These are phyloP conservation scores for Vireo griseus DNA, from an alignment of 2,797 vertebrate species.

Conservation along the genomic window DNA sequence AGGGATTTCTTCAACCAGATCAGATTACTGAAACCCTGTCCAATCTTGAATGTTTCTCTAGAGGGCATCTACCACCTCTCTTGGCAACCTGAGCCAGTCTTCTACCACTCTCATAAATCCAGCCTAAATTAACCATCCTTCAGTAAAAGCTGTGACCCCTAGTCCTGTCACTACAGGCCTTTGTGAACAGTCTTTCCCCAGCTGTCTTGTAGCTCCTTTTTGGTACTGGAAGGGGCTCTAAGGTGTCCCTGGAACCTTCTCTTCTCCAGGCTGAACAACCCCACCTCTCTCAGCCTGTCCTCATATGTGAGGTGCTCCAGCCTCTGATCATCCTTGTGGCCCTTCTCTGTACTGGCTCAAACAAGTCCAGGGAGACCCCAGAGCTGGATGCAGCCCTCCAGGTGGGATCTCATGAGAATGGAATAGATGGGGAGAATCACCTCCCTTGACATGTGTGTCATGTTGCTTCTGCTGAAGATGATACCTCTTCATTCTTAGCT, in stretches of 20 bases:
- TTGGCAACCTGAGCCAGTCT: background rate
- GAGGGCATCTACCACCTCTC: background rate
- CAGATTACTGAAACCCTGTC: background rate
- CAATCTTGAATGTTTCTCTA: background rate
- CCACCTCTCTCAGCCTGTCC: background rate
- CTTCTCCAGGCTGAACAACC: background rate
- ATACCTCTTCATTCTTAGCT: background rate
- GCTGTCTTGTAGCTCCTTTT: background rate
- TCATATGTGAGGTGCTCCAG: background rate
- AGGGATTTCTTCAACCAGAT: background rate
- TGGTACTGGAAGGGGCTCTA: background rate
- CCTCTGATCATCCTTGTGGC: background rate
- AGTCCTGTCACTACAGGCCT: background rate
- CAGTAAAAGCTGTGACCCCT: background rate
- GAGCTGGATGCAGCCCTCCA: background rate
- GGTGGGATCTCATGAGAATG: accelerated
- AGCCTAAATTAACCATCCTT: background rate
- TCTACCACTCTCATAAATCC: background rate
- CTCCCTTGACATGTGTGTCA: background rate
- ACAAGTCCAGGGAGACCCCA: background rate
- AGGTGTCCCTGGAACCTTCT: background rate
- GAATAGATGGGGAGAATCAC: background rate
- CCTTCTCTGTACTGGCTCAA: background rate
- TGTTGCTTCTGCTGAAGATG: background rate
- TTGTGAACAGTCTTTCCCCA: background rate